Base-by-base conservation (phyloP, 2,113 vertebrate species). In the Tympanuchus pallidicinctus region DNA sequence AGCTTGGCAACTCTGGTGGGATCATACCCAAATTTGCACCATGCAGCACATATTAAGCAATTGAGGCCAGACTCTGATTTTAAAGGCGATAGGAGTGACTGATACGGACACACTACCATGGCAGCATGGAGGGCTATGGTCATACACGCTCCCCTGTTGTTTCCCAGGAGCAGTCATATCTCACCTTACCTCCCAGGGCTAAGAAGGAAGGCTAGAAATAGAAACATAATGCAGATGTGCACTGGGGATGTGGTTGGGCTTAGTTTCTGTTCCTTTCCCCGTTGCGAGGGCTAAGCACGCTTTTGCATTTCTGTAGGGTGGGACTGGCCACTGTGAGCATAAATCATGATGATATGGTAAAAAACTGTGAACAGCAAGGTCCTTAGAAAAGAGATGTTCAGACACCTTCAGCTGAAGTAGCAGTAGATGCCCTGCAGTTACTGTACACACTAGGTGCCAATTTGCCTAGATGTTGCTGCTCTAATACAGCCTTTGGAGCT, bases 381-480 rank as follows among this genome's bases (percentile, higher is more conserved):
- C 64, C 60, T 93, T 52, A 54, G 67, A 65, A 76, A 65, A 82
- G 73, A 82, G 28, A 32, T 36, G 22, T 28, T 88, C 69, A 72
- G 76, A 28, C 15, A 6, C 63, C 69, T 82, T 80, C 17, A 15
- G 69, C 32, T 77, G 60, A 50, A 73, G 34, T 78, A 72, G 75
- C 72, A 93, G 91, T 60, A 12, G 8, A 36, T 89, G 67, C 75
- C 75, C 69, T 86, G 12, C 69, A 72, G 87, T 82, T 89, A 52
- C 4, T 81, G 85, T 56, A 32, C 14, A 2, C 11, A 13, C 34
- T 61, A 71, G 79, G 90, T 91, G 57, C 81, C 86, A 89, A 81
- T 71, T 83, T 83, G 72, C 79, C 42, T 21, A 74, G 69, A 72
- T 94, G 79, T 80, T 95, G 85, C 69, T 91, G 69, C 76, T 91